Evolutionary conservation across 1,140 invertebrate genomes (phyloP), one percentile per base, ranked within the genome.

Genomic region (Scaptomyza hsui): DNA sequence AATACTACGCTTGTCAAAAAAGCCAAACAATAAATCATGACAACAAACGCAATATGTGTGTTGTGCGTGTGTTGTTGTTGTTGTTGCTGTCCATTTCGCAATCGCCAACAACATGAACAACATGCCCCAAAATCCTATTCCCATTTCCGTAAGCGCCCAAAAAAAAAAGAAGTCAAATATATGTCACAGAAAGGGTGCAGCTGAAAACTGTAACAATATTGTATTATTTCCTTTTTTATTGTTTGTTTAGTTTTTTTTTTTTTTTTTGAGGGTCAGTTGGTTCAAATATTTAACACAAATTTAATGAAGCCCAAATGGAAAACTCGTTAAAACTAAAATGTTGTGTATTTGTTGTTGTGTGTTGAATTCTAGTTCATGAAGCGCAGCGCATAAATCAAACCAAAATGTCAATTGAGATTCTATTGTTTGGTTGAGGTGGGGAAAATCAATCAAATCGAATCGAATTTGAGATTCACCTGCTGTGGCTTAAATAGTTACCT

Each of bases 1-100:
- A 82, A 82, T 75, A 78, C 57, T 75, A 78, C 57, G 52, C 70
- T 63, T 83, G 78, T 82, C 78, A 82, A 78, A 64, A 78, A 39
- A 62, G 64, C 59, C 47, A 51, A 73, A 71, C 78, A 60, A 83
- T 82, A 82, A 82, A 82, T 82, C 79, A 82, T 78, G 78, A 49
- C 64, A 73, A 42, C 74, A 60, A 78, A 75, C 74, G 51, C 65
- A 78, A 74, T 65, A 52, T 76, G 39, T 47, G 35, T 13, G 24
- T 79, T 59, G 29, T 21, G 47, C 19, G 6, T 21, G 37, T 44
- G 37, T 60, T 65, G 62, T 57, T 59, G 63, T 35, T 65, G 32
- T 18, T 51, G 26, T 35, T 21, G 15, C 0, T 18, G 67, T 64
- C 45, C 68, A 65, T 71, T 71, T 71, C 52, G 68, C 68, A 71